These are phyloP conservation scores for Salpingus planirostris DNA, from an alignment of 2,888 invertebrate species.

Conservation along the genomic window DNA sequence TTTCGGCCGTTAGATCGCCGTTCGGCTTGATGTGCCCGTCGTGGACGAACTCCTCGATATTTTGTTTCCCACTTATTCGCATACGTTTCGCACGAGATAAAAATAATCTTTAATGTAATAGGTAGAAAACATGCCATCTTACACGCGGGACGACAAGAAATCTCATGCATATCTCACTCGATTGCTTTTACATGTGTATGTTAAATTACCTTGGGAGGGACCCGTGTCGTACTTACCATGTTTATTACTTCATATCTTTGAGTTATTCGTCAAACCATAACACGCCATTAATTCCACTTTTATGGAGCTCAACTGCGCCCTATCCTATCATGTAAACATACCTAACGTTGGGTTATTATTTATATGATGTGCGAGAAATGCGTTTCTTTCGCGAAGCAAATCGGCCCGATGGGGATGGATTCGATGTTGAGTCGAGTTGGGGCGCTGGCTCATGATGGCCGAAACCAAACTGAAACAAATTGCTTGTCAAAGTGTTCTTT, in stretches of 20 bases:
- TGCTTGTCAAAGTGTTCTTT: constrained; percentile 40
- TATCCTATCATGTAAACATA: not conserved
- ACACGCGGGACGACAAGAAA: constrained; percentile 27
- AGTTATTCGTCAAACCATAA: not conserved
- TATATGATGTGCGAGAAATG: too few species aligned
- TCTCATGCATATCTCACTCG: constrained; percentile 19
- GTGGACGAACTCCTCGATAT: constrained; percentile 22
- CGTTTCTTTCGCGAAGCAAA: too few species aligned
- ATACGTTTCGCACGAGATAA: constrained; percentile 34
- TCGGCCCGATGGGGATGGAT: too few species aligned
- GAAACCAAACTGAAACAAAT: constrained; percentile 36
- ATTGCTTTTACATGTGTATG: constrained; percentile 12
- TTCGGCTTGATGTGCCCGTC: not conserved
- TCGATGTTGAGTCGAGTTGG: too few species aligned
- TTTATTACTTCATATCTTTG: not conserved
- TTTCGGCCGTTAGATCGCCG: constrained; percentile 12
- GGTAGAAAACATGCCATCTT: constrained; percentile 36
- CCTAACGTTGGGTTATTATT: not conserved
- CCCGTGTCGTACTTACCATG: not conserved
- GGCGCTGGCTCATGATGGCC: too few species aligned
- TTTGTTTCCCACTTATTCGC: constrained; percentile 29
- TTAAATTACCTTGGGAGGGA: constrained; percentile 2
- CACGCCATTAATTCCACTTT: not conserved
- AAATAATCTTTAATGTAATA: constrained; percentile 37
- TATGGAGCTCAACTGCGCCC: not conserved